Evolutionary conservation across 2,113 vertebrate species (phyloP).

Genomic region (Bufo bufo): DNA sequence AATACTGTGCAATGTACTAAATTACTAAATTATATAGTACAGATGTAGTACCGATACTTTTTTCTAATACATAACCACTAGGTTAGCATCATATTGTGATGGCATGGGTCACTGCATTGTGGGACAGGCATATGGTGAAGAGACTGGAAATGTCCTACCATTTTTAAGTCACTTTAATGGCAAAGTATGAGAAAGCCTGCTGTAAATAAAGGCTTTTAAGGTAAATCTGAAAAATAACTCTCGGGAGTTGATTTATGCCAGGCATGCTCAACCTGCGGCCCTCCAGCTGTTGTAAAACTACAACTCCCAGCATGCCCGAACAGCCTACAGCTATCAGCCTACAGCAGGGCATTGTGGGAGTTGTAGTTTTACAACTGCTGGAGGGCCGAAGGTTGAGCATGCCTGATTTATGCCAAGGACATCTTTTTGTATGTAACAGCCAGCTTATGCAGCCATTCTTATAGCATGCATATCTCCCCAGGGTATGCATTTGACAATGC

Average conservation of each 20-base stretch:
- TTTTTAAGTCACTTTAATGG: not conserved
- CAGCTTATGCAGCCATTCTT: not conserved
- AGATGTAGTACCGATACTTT: too few relatives aligned
- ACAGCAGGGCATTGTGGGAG: too few relatives aligned
- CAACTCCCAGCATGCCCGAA: too few relatives aligned
- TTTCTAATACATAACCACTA: not conserved
- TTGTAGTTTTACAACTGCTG: too few relatives aligned
- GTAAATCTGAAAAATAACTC: not conserved
- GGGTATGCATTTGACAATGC: not conserved
- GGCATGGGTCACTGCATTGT: not conserved
- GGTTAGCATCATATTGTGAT: not conserved
- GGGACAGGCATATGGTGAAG: not conserved
- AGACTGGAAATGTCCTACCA: not conserved
- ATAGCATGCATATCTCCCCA: not conserved
- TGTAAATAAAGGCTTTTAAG: slow-evolving; percentile 1
- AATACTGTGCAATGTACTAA: too few relatives aligned
- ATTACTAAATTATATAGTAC: too few relatives aligned
- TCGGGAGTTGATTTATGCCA: not conserved
- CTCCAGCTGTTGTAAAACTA: too few relatives aligned
- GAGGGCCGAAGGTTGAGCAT: not conserved
- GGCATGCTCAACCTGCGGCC: too few relatives aligned
- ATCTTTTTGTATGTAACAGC: not conserved
- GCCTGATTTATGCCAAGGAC: too few relatives aligned
- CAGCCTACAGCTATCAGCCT: too few relatives aligned
- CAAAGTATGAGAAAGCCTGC: not conserved